Percentiles rank a stretch among this genome's conserved stretches.
These are phyloP conservation scores for Meliscaeva auricollis DNA, from an alignment of 2,888 invertebrate species.

Conservation along the genomic window DNA sequence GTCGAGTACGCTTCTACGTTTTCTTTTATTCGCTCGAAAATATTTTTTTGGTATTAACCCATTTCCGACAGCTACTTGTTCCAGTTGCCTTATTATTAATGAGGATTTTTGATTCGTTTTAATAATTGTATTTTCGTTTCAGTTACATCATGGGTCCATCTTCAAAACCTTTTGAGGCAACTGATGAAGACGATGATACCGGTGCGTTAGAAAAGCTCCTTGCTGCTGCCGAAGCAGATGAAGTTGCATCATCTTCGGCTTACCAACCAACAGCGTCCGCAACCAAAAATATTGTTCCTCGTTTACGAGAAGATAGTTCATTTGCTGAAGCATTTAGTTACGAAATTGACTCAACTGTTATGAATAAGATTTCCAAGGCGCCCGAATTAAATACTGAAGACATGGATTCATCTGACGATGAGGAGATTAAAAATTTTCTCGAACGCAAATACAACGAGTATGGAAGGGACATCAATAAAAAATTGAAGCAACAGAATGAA, in stretches of 20 bases:
- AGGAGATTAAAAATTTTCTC: conserved; percentile 90
- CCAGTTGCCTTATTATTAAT: too few relatives aligned
- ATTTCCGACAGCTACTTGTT: too few relatives aligned
- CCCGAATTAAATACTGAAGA: conserved; percentile 77
- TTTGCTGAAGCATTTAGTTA: conserved; percentile 81
- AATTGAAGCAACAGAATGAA: conserved; percentile 84
- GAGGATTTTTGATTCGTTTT: too few relatives aligned
- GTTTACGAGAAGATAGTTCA: conserved; percentile 80
- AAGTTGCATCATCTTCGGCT: conserved; percentile 1
- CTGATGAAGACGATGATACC: conserved; percentile 71
- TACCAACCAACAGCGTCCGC: conserved; percentile 21
- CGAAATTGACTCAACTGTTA: conserved; percentile 76
- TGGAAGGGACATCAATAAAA: conserved; percentile 88
- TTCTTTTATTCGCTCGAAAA: too few relatives aligned
- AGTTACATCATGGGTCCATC: conserved; percentile 52
- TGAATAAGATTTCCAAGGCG: conserved; percentile 46
- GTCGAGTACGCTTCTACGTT: too few relatives aligned
- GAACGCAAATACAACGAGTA: conserved; percentile 89
- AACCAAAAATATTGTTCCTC: conserved; percentile 76
- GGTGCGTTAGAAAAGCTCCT: conserved; percentile 77
- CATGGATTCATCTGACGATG: conserved; percentile 92
- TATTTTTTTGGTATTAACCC: too few relatives aligned
- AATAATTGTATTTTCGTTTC: too few relatives aligned
- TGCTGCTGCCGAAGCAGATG: conserved; percentile 77
- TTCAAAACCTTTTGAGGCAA: conserved; percentile 8